phyloP scores from a whole-genome alignment of 2,797 vertebrate species.

The Fistularia tabacaria region DNA sequence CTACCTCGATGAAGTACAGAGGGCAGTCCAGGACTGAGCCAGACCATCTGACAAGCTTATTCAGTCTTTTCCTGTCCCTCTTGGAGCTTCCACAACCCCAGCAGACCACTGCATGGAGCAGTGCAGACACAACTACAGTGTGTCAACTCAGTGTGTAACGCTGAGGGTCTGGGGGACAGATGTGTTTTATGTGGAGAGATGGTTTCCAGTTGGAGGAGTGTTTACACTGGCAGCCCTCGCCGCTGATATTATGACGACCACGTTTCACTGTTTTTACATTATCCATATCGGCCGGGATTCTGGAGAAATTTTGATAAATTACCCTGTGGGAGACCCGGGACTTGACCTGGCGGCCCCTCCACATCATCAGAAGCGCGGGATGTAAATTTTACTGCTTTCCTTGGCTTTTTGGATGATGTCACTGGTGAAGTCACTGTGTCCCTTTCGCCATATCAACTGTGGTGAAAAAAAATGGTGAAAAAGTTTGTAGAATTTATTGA shows the following conservation, averaged over 20 bases:
- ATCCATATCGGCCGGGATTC: slow-evolving; percentile 39
- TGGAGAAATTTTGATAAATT: slow-evolving; percentile 45
- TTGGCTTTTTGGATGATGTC: slow-evolving; percentile 34
- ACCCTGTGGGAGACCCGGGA: slow-evolving; percentile 33
- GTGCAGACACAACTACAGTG: too few species aligned
- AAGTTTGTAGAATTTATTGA: too few species aligned
- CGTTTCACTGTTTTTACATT: slow-evolving; percentile 58
- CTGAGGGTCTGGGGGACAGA: slow-evolving; percentile 54
- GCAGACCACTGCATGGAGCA: too few species aligned
- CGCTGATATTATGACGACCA: slow-evolving; percentile 41
- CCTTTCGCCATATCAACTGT: too few species aligned
- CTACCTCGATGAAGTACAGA: too few species aligned
- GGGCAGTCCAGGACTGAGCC: too few species aligned
- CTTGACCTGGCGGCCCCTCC: background rate
- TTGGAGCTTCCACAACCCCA: too few species aligned
- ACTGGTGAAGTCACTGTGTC: slow-evolving; percentile 14
- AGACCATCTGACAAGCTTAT: too few species aligned
- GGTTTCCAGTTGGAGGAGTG: slow-evolving; percentile 8
- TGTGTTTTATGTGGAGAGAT: slow-evolving; percentile 53
- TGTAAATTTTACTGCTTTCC: background rate
- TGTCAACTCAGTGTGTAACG: slow-evolving; percentile 9
- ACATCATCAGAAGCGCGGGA: too few species aligned
- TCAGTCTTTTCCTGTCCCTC: too few species aligned
- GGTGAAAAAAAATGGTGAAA: too few species aligned
- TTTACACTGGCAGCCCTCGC: slow-evolving; percentile 43